phyloP scores from a whole-genome alignment of 2,113 vertebrate species.

The Phoxinus phoxinus region DNA sequence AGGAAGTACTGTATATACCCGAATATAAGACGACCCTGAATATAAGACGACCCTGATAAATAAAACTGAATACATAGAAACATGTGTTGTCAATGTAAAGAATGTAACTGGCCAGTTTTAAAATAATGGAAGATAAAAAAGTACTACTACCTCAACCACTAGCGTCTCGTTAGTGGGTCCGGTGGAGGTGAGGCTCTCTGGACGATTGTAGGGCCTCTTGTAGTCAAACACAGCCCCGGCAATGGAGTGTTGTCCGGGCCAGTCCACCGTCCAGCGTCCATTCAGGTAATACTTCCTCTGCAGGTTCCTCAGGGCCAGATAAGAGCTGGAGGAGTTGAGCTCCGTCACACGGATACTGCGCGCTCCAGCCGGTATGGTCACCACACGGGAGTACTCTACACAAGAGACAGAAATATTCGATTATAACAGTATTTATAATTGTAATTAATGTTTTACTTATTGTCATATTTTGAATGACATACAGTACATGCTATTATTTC shows the following conservation, averaged over 20 bases:
- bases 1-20: too few species aligned
- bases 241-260: constrained; percentile 84
- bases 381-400: constrained; percentile 83
- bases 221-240: constrained; percentile 85
- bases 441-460: background rate
- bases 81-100: background rate
- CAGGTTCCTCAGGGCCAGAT: constrained; percentile 80
- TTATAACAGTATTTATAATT: background rate
- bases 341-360: constrained; percentile 81
- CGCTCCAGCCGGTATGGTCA: constrained; percentile 83
- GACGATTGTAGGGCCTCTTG: constrained; percentile 80
- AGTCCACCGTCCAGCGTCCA: constrained; percentile 86
- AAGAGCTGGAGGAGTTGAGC: constrained; percentile 83
- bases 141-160: constrained; percentile 79
- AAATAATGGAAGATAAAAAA: background rate
- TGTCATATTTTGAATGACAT: background rate
- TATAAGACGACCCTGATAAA: too few species aligned
- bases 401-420: background rate
- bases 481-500: background rate
- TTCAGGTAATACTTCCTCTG: constrained; percentile 83
- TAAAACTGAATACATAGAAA: background rate
- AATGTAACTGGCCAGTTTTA: background rate
- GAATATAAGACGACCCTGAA: too few species aligned
- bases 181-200: constrained; percentile 80
- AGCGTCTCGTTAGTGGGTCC: constrained; percentile 88